Base-by-base conservation (phyloP, 2,113 vertebrate genomes). In the Callospermophilus lateralis region DNA sequence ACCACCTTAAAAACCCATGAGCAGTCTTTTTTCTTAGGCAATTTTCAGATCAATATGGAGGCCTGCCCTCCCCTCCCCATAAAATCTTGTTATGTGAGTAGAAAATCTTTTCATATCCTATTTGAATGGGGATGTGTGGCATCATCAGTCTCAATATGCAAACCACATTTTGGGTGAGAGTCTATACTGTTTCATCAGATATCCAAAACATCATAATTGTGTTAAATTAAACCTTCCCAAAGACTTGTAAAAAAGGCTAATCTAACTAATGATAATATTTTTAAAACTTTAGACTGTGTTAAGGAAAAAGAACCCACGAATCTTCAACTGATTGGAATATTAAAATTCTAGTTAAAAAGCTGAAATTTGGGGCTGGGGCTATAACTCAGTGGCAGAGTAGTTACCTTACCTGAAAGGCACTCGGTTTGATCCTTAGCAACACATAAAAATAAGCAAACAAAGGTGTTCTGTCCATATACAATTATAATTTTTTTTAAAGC, bases 201-300 rank as follows among this genome's bases (percentile, higher is more conserved):
- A 37, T 89, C 39, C 19, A 65, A 10, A 86, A 26, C 11, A 51
- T 55, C 26, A 88, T 32, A 90, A 73, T 37, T 84, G 8, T 70
- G 77, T 79, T 81, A 94, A 72, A 83, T 84, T 93, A 95, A 94
- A 17, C 24, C 22, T 92, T 93, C n/a, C 42, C 32, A 94, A 88
- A 96, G 84, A 48, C 58, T 34, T 95, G 84, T 58, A 65, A 84
- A 58, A 45, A 90, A 85, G 34, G 16, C 58, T 81, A 32, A 42
- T 70, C 30, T 81, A 87, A 61, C 24, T 86, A 93, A 74, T 51
- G 28, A 61, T 72, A 81, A 68, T 67, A 81, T 67, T 85, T 91
- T 95, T 93, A 95, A 86, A 92, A 84, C 19, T 58, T 91, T 67
- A 73, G n/a, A 61, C 30, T 84, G 4, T 68, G 32, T 89, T 68